A percentile compares a stretch with the other conserved stretches of the same genome.
Conservation (phyloP, 2,113 vertebrate genomes). For the Muntiacus reevesi region DNA sequence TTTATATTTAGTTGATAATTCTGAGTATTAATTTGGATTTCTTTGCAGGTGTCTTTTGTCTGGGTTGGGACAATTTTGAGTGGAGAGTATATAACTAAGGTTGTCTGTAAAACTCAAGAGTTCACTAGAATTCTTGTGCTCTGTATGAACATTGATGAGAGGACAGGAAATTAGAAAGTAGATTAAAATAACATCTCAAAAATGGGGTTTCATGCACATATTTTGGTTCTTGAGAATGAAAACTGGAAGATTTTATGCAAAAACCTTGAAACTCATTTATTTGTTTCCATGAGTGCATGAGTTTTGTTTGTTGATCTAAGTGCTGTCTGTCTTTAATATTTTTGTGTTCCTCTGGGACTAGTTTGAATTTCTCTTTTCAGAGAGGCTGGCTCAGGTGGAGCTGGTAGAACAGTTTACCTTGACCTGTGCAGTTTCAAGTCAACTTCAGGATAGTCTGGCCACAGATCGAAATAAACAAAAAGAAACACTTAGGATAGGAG, state of each 20-base stretch:
- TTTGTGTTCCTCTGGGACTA: neutral
- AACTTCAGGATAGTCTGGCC: neutral
- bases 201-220: neutral
- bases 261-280: neutral
- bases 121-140: neutral
- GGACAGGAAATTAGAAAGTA: neutral
- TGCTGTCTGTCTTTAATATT: neutral
- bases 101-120: constrained; percentile 20
- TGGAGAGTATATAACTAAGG: neutral
- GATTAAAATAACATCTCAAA: neutral
- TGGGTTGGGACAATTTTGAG: neutral
- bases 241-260: neutral
- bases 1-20: neutral
- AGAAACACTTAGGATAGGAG: neutral
- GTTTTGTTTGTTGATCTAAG: neutral
- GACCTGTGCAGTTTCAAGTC: neutral
- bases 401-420: neutral
- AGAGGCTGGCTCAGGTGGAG: neutral
- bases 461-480: neutral
- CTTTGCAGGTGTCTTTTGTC: neutral
- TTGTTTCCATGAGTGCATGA: neutral
- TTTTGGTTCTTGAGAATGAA: neutral
- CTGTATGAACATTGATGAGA: constrained; percentile 16
- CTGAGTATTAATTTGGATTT: neutral
- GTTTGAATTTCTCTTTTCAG: neutral